Percentiles rank a stretch among this genome's conserved stretches.
These are phyloP conservation scores for Portevinia maculata DNA, from an alignment of 2,888 invertebrate species.

Conservation along the genomic window DNA sequence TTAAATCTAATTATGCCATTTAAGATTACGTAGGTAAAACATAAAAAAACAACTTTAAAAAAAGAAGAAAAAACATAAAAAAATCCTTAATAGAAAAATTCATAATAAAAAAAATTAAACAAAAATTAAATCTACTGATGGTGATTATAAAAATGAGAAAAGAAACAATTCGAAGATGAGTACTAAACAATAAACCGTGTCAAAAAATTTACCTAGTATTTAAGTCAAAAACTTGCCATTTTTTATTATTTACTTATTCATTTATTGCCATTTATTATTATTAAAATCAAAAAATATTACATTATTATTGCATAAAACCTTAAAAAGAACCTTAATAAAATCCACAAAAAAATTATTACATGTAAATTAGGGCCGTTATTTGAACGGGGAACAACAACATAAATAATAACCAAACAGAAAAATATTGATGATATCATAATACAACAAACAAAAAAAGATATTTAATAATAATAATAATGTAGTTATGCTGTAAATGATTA, in stretches of 20 bases:
- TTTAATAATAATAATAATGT: slow-evolving; percentile 61
- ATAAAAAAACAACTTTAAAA: slow-evolving; percentile 38
- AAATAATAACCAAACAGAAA: slow-evolving; percentile 54
- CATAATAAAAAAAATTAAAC: slow-evolving; percentile 28
- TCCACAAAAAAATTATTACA: slow-evolving; percentile 29
- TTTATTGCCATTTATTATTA: slow-evolving; percentile 64
- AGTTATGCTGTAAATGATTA: slow-evolving; percentile 53
- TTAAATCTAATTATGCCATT: not conserved
- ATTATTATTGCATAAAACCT: slow-evolving; percentile 50
- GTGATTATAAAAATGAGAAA: slow-evolving; percentile 40
- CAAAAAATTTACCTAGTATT: slow-evolving; percentile 75
- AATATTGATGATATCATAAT: slow-evolving; percentile 59
- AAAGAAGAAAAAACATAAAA: slow-evolving; percentile 36
- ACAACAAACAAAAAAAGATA: slow-evolving; percentile 56
- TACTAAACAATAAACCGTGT: slow-evolving; percentile 76
- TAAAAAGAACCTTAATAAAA: slow-evolving; percentile 39
- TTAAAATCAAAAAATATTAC: slow-evolving; percentile 29
- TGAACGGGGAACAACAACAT: slow-evolving; percentile 76
- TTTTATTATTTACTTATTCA: slow-evolving; percentile 71
- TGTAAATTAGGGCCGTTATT: slow-evolving; percentile 76
- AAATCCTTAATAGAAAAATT: slow-evolving; percentile 35
- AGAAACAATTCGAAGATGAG: slow-evolving; percentile 55
- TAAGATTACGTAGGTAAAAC: slow-evolving; percentile 10
- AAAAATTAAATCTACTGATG: slow-evolving; percentile 29
- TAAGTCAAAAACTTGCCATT: slow-evolving; percentile 75